Evolutionary conservation across 2,888 invertebrate genomes (phyloP), one percentile per base, ranked within the genome.

Genomic region (Meliscaeva auricollis): DNA sequence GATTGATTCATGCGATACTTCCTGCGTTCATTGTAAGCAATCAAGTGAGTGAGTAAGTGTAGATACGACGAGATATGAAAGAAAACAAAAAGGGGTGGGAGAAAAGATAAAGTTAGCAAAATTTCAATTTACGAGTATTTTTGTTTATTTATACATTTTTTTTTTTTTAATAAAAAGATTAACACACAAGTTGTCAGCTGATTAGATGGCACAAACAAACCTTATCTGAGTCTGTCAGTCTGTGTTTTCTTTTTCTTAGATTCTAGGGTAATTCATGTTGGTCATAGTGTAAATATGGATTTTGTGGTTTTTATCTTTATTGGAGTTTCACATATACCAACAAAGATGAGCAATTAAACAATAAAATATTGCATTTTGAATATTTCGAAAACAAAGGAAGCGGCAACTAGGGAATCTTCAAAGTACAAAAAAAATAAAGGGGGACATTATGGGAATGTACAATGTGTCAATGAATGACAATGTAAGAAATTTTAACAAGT

Each of bases 1-100:
- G 88, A 96, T 95, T 90, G 95, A 94, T 89, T 93, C 93, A 89
- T 94, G 95, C 89, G 91, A 91, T 89, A 91, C 90, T 90, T 89
- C 90, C 91, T 91, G 66, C 22, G 50, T 26, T 26, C 3, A n/a
- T n/a, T 26, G 26, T 26, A 13, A 38, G 38, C 11, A 44, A 60
- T 82, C 52, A n/a, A 32, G 7, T n/a, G 58, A 60, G 32, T 48
- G 48, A 44, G 38, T 50, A 9, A 35, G 50, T 41, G 50, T 30
- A 56, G 30, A 64, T 26, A 26, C 4, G 26, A n/a, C n/a, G n/a
- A n/a, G n/a, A n/a, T n/a, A n/a, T n/a, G n/a, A n/a, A n/a, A n/a
- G n/a, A n/a, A 64, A 64, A 26, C 1, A 13, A 52, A 79, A 80
- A 74, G 64, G 58, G 74, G 64, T 69, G 69, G 58, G 64, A 76